A percentile compares a stretch with the other conserved stretches of the same genome.
phyloP scores from a whole-genome alignment of 2,113 vertebrate species.

The Calcarius ornatus region DNA sequence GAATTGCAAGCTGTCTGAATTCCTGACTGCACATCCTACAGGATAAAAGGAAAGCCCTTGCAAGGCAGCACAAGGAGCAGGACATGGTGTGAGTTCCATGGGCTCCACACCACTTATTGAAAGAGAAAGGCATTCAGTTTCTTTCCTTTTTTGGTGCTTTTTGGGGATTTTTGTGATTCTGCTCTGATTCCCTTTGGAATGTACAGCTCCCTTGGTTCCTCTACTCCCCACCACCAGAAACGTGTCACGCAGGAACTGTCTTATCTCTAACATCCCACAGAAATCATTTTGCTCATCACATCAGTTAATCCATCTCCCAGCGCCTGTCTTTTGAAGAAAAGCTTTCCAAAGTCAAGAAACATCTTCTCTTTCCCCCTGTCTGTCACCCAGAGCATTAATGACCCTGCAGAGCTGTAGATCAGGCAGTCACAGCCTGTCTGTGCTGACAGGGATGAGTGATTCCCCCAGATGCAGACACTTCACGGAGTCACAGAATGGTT shows the following conservation, averaged over 20 bases:
- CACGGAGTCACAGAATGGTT: background rate
- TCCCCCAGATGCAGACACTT: background rate
- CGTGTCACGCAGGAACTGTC: rapidly evolving
- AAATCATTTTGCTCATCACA: background rate
- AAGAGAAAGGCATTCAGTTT: background rate
- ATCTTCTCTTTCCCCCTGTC: background rate
- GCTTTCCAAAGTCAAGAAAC: background rate
- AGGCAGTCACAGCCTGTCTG: background rate
- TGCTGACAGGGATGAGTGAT: background rate
- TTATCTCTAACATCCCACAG: background rate
- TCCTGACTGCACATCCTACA: background rate
- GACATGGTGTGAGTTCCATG: rapidly evolving
- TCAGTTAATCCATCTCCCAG: background rate
- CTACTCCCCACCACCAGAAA: background rate
- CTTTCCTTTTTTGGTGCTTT: background rate
- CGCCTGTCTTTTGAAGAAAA: background rate
- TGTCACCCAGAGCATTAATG: background rate
- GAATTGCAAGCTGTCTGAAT: background rate
- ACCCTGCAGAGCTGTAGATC: background rate
- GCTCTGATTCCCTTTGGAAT: background rate
- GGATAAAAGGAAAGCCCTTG: background rate
- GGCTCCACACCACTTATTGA: background rate
- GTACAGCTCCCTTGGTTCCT: background rate
- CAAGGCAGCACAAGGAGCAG: background rate
- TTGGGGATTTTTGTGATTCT: background rate